Percentiles rank a stretch among this genome's conserved stretches.
These are phyloP conservation scores for Hydrolagus colliei DNA, from an alignment of 2,797 vertebrate species.

Conservation along the genomic window DNA sequence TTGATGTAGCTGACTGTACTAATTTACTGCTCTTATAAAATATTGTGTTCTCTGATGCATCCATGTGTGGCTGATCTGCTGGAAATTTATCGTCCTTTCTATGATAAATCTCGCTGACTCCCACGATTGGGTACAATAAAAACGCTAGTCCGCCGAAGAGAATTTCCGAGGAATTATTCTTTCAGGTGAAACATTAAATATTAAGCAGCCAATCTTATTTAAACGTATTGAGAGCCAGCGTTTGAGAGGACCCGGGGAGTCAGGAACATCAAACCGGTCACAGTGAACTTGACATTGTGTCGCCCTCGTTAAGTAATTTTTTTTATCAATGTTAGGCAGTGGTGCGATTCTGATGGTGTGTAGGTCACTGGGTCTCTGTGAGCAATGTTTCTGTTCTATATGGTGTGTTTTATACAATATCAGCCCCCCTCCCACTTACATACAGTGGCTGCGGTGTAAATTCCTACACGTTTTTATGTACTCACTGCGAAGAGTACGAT, in stretches of 20 bases:
- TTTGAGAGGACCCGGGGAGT: not conserved
- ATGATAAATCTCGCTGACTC: slow-evolving; percentile 35
- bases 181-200: slow-evolving; percentile 32
- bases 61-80: slow-evolving; percentile 34
- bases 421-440: not conserved
- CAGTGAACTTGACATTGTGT: slow-evolving; percentile 19
- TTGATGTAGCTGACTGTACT: slow-evolving; percentile 33
- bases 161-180: slow-evolving; percentile 15
- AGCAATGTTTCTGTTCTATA: not conserved
- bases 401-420: slow-evolving; percentile 4
- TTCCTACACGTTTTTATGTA: slow-evolving; percentile 12
- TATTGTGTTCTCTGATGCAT: slow-evolving; percentile 34
- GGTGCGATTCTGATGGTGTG: not conserved
- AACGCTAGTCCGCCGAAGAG: not conserved
- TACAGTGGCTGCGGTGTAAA: not conserved
- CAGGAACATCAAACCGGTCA: slow-evolving; percentile 13
- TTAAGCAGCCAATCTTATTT: slow-evolving; percentile 28
- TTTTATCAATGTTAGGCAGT: slow-evolving; percentile 16
- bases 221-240: slow-evolving; percentile 22
- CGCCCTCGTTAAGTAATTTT: slow-evolving; percentile 1
- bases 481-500: not conserved
- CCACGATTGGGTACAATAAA: slow-evolving; percentile 27
- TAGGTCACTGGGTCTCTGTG: slow-evolving; percentile 4
- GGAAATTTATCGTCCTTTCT: slow-evolving; percentile 32
- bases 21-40: slow-evolving; percentile 36